These are phyloP conservation scores for Brienomyrus longianalis DNA, from an alignment of 2,113 vertebrate genomes.

Conservation along the genomic window DNA sequence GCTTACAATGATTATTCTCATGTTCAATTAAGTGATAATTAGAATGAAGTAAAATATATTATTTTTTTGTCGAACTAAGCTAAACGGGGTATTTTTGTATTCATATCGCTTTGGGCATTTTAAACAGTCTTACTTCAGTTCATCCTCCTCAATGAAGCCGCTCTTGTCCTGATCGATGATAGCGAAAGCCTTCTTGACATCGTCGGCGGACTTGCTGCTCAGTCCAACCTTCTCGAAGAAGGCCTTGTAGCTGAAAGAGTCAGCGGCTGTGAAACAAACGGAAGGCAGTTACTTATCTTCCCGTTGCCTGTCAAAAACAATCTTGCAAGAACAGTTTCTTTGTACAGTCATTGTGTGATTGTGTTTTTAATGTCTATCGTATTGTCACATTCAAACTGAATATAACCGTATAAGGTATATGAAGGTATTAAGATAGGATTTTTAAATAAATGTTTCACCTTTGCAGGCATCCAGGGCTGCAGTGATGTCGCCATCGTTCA, in stretches of 20 bases:
- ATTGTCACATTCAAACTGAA: not conserved
- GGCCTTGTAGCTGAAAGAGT: slow-evolving; percentile 64
- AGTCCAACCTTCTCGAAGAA: slow-evolving; percentile 68
- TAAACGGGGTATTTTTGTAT: not conserved
- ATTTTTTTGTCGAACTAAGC: not conserved
- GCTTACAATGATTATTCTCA: not conserved
- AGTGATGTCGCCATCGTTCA: slow-evolving; percentile 63
- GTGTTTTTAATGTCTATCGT: not conserved
- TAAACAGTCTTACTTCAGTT: slow-evolving; percentile 64
- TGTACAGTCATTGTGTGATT: not conserved
- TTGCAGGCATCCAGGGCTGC: slow-evolving; percentile 69
- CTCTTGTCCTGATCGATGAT: slow-evolving; percentile 78
- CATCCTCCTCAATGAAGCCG: slow-evolving; percentile 73
- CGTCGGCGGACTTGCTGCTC: slow-evolving; percentile 53
- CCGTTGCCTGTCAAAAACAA: not conserved
- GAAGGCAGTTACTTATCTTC: not conserved
- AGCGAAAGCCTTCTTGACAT: slow-evolving; percentile 65
- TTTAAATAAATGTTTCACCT: slow-evolving; percentile 46
- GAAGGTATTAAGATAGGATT: not conserved
- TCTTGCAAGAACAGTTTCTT: not conserved
- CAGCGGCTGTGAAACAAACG: slow-evolving; percentile 56
- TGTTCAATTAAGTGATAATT: not conserved
- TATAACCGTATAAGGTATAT: not conserved
- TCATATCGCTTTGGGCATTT: not conserved
- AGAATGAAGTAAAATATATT: not conserved